Evolutionary conservation across 1,140 invertebrate genomes (phyloP).

Genomic region (Hestina assimilis): DNA sequence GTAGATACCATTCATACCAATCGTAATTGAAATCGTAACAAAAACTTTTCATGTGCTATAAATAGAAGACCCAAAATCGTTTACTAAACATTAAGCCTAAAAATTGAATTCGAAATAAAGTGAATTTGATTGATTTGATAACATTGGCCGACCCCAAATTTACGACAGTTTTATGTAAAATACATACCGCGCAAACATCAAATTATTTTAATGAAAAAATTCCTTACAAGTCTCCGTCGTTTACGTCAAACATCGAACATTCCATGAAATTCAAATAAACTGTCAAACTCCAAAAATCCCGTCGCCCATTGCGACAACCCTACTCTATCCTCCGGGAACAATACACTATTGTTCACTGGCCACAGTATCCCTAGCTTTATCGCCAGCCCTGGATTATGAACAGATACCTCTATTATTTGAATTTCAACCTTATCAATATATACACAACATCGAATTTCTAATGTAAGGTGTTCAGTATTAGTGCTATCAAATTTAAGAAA

Average conservation of each 20-base stretch:
- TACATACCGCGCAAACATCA: background rate
- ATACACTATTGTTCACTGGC: constrained; percentile 28
- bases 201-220: background rate
- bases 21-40: too few species aligned
- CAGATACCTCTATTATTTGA: background rate
- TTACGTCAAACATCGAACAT: background rate
- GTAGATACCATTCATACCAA: too few species aligned
- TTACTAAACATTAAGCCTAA: too few species aligned
- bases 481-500: background rate
- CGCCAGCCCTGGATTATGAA: constrained; percentile 18
- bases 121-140: too few species aligned
- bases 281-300: constrained; percentile 1
- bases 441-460: background rate
- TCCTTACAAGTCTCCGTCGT: background rate
- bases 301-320: constrained; percentile 8
- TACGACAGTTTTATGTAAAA: too few species aligned
- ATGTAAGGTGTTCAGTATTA: background rate
- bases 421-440: background rate
- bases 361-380: constrained; percentile 27
- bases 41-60: too few species aligned
- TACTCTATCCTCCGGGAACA: constrained; percentile 9
- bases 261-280: constrained; percentile 5
- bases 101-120: too few species aligned
- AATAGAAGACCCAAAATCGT: too few species aligned
- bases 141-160: too few species aligned